Evolutionary conservation across 2,797 vertebrate species (phyloP), one percentile per base, ranked within the genome.

Genomic region (Anniella stebbinsi): DNA sequence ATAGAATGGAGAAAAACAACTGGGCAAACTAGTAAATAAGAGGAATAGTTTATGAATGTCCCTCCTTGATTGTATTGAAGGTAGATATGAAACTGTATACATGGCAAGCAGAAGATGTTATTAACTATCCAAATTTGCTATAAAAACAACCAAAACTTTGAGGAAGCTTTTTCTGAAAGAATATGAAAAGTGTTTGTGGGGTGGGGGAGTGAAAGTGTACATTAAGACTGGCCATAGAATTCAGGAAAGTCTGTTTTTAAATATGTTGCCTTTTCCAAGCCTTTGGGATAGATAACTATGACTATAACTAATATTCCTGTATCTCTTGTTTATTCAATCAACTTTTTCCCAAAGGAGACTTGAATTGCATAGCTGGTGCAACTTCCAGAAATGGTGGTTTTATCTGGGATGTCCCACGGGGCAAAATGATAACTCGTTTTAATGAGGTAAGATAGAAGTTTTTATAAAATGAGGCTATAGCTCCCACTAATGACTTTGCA

Each of bases 361-460:
- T 99, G 93, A 99, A 99, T 96, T 99, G 99, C 93, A 99, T 99
- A 87, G 99, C 99, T 0, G 99, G 98, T 48, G 98, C 98, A 18
- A 99, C 99, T 11, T 99, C 99, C 88, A 97, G 96, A 86, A 99
- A 99, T 33, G 99, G 99, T 82, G 99, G 97, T 17, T 99, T 99
- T 93, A 99, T 99, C 94, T 99, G 99, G 99, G 99, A 99, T 92
- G 96, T 99, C 80, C 97, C 95, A 92, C 99, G 98, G 95, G 98
- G 98, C 67, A 99, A 99, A 97, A 98, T 99, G 92, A 98, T 99
- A 96, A 99, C 98, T 18, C 98, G 99, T 93, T 99, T 99, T 80
- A 98, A 96, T 92, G 99, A 99, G 98, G 99, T 98, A 95, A 95
- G 92, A n/a, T n/a, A n/a, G n/a, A n/a, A n/a, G n/a, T n/a, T n/a